Conservation (phyloP, 2,113 vertebrate species). For the Argyrosomus japonicus region DNA sequence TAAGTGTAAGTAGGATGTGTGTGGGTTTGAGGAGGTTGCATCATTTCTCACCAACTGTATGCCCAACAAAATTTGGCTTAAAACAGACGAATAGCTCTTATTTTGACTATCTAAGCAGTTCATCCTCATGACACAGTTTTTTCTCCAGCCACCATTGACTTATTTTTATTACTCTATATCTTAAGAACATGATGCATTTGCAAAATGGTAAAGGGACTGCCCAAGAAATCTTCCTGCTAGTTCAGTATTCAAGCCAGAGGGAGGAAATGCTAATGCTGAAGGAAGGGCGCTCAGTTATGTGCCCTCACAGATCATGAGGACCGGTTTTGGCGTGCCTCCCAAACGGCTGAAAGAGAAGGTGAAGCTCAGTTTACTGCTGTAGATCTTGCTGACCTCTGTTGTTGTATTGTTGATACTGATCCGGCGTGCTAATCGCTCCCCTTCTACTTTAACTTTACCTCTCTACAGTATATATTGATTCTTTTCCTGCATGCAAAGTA, state of each 20-base stretch:
- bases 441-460: background rate
- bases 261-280: constrained; percentile 41
- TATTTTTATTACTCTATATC: constrained; percentile 8
- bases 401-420: background rate
- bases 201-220: background rate
- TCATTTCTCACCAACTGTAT: constrained; percentile 39
- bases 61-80: constrained; percentile 8
- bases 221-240: background rate
- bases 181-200: constrained; percentile 16
- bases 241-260: constrained; percentile 47
- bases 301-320: background rate
- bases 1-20: constrained; percentile 36
- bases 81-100: background rate
- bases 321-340: background rate
- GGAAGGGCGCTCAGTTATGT: background rate
- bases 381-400: background rate
- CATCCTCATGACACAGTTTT: background rate
- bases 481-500: too few species aligned
- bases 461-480: background rate
- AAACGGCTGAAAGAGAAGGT: constrained; percentile 4
- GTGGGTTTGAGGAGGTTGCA: constrained; percentile 40
- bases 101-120: background rate
- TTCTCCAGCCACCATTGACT: background rate
- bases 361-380: background rate
- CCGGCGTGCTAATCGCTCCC: background rate